phyloP scores from a whole-genome alignment of 2,888 invertebrate genomes.

The Cetonia aurata region DNA sequence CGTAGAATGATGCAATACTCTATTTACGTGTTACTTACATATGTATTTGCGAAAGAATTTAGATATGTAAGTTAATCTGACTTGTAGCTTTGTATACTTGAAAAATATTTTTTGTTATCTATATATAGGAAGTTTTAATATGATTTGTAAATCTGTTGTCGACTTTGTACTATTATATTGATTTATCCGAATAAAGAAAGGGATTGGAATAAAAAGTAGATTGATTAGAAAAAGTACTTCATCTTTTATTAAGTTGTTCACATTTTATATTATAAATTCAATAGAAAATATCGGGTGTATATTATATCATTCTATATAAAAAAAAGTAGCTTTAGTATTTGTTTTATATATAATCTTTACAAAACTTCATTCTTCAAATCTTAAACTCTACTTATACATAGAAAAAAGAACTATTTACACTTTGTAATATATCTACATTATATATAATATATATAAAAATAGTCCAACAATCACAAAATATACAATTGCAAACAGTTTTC shows the following conservation, averaged over 20 bases:
- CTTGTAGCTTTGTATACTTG: background rate
- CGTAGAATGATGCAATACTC: constrained; percentile 21
- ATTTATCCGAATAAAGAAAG: background rate
- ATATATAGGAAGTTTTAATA: too few relatives aligned
- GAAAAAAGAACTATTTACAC: constrained; percentile 32
- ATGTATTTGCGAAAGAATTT: too few relatives aligned
- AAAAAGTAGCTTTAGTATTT: constrained; percentile 21
- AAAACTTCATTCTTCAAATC: constrained; percentile 29
- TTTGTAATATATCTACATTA: constrained; percentile 27
- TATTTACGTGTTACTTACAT: too few relatives aligned
- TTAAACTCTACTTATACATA: constrained; percentile 8
- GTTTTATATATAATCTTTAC: constrained; percentile 20
- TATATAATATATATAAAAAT: constrained; percentile 37
- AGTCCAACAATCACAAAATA: constrained; percentile 38
- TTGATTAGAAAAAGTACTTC: constrained; percentile 35
- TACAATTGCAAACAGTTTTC: constrained; percentile 35
- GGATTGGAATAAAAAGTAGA: constrained; percentile 3
- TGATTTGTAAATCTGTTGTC: background rate
- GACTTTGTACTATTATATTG: background rate
- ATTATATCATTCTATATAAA: constrained; percentile 43
- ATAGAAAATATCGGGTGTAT: constrained; percentile 54
- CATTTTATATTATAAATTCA: constrained; percentile 52
- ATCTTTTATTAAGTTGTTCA: constrained; percentile 46
- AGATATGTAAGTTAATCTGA: constrained; percentile 1
- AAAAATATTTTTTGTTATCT: too few relatives aligned